A percentile compares a stretch with the other conserved stretches of the same genome.
Conservation (phyloP, 2,113 vertebrate genomes). For the Eulemur rufifrons region DNA sequence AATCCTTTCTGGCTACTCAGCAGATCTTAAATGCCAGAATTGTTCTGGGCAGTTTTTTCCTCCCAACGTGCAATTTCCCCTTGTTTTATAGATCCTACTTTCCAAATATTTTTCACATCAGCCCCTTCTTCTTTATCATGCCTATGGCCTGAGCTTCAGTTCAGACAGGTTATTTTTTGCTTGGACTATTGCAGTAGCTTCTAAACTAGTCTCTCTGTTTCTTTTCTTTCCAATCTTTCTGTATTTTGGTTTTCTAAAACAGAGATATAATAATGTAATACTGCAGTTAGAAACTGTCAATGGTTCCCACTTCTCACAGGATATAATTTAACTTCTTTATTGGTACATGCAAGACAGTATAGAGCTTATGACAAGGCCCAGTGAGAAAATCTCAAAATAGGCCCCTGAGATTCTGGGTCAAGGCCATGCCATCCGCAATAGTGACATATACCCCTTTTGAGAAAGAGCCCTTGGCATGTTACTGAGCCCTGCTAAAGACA, state of each 20-base stretch:
- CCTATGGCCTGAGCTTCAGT: neutral
- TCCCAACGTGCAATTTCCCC: neutral
- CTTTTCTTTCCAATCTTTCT: neutral
- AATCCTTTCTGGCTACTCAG: slow-evolving; percentile 3
- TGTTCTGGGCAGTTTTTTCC: neutral
- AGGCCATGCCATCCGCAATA: neutral
- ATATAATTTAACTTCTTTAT: neutral
- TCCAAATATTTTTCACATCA: neutral
- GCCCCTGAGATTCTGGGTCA: neutral
- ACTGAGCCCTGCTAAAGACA: neutral
- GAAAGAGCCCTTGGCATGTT: neutral
- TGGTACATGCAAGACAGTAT: neutral
- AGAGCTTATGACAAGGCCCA: neutral
- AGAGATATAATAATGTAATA: neutral
- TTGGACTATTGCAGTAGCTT: neutral
- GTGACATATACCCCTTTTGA: neutral
- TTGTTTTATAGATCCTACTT: neutral
- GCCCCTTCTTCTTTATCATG: neutral
- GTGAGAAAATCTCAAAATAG: neutral
- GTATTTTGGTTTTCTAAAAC: neutral
- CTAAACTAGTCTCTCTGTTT: neutral
- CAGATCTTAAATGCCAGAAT: slow-evolving; percentile 1
- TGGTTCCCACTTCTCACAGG: neutral
- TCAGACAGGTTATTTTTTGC: neutral
- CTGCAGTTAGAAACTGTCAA: neutral